Percentiles rank a stretch among this genome's conserved stretches.
These are phyloP conservation scores for Lasioglossum malachurum DNA, from an alignment of 2,888 invertebrate genomes.

Conservation along the genomic window DNA sequence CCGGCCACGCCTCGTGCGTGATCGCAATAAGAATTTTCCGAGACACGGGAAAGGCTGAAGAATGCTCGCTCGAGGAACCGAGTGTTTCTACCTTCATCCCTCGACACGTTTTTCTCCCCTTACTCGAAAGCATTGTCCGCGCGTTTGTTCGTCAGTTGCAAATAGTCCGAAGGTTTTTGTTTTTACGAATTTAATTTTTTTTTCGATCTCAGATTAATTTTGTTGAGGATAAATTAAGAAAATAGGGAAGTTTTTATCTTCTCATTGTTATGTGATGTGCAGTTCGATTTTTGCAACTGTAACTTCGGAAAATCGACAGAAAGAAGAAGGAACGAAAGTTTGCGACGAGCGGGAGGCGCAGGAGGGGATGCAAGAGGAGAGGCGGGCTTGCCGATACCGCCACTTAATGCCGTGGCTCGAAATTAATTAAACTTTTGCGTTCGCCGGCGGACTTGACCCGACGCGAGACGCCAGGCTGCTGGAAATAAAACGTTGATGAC, in stretches of 20 bases:
- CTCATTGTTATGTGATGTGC: not conserved
- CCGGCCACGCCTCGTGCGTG: constrained; percentile 27
- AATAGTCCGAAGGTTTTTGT: not conserved
- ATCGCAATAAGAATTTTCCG: constrained; percentile 10
- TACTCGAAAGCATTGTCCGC: not conserved
- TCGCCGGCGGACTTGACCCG: constrained; percentile 50
- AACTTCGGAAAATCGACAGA: not conserved
- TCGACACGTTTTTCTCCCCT: not conserved
- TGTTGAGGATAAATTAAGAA: not conserved
- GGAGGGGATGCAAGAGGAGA: constrained; percentile 19
- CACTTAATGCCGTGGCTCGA: constrained; percentile 76
- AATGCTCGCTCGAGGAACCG: not conserved
- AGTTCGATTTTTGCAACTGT: not conserved
- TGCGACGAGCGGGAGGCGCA: not conserved
- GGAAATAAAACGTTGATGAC: constrained; percentile 79
- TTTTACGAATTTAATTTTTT: too few relatives aligned
- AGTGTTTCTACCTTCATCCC: not conserved
- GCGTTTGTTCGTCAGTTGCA: not conserved
- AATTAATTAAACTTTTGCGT: constrained; percentile 79
- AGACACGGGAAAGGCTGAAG: not conserved
- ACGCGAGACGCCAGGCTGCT: constrained; percentile 36
- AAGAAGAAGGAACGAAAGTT: constrained; percentile 32
- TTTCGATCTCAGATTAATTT: not conserved
- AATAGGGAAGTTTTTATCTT: not conserved
- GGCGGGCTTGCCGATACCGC: constrained; percentile 68